Conservation (phyloP, 2,113 vertebrate genomes). For the Probosciger aterrimus region DNA sequence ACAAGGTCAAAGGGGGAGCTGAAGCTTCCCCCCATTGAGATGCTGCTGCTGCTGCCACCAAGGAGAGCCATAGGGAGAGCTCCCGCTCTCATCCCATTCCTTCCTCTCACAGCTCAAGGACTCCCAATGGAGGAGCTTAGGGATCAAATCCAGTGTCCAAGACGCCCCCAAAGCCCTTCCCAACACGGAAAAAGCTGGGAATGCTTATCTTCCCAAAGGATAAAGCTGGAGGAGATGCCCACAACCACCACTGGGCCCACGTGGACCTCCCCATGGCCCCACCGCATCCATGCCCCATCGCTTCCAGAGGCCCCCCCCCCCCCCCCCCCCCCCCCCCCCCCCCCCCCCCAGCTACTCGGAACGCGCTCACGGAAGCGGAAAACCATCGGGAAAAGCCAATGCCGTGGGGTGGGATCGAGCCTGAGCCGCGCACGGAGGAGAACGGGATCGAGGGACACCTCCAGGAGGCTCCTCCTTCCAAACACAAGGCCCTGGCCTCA, state of each 20-base stretch:
- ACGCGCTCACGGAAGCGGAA: neutral
- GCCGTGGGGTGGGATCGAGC: neutral
- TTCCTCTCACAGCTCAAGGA: neutral
- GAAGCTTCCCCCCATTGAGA: neutral
- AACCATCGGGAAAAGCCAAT: neutral
- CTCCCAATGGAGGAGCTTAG: neutral
- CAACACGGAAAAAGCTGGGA: too few species aligned
- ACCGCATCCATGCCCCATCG: accelerated
- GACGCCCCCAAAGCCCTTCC: too few species aligned
- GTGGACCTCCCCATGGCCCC: neutral
- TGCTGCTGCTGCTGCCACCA: neutral
- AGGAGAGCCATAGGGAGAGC: too few species aligned
- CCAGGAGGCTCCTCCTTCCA: neutral
- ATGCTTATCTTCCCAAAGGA: too few species aligned
- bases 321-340: too few species aligned
- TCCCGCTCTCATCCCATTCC: neutral
- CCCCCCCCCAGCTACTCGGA: neutral
- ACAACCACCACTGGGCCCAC: neutral
- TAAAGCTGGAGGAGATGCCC: neutral
- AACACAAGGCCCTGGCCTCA: neutral
- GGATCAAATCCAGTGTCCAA: neutral
- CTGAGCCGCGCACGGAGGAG: neutral
- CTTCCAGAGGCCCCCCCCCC: too few species aligned
- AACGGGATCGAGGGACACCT: neutral
- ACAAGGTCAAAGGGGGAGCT: neutral